Evolutionary conservation across 2,888 invertebrate genomes (phyloP).

Genomic region (Eupithecia abbreviata): DNA sequence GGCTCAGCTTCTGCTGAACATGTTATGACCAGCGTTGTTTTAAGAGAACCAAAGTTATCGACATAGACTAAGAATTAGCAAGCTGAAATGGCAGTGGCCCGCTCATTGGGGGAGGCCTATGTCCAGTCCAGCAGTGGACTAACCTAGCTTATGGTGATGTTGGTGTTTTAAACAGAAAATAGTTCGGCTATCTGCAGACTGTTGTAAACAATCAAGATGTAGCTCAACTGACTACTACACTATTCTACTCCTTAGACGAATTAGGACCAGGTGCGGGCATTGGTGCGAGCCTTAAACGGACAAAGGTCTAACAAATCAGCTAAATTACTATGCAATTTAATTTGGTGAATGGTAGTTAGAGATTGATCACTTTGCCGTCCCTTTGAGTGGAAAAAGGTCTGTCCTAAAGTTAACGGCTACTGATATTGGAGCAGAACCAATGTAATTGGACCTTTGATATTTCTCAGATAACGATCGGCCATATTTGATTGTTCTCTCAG

Average conservation of each 20-base stretch:
- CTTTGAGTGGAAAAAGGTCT: constrained; percentile 35
- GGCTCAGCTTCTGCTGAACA: no score
- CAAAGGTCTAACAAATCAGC: constrained; percentile 52
- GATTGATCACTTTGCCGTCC: constrained; percentile 46
- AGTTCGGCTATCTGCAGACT: no score
- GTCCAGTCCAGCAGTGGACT: no score
- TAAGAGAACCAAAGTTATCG: no score
- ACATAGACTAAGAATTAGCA: no score
- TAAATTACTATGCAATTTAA: constrained; percentile 50
- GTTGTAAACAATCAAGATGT: not conserved
- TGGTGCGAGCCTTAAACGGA: constrained; percentile 51
- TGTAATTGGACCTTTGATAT: not conserved
- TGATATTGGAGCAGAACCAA: not conserved
- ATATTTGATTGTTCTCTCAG: not conserved
- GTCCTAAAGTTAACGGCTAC: constrained; percentile 16
- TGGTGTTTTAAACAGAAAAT: no score
- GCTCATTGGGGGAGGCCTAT: no score
- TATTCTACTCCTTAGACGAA: not conserved
- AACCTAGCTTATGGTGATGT: no score
- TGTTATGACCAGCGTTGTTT: no score
- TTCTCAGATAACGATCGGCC: not conserved
- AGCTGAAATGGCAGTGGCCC: no score
- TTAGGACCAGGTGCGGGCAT: constrained; percentile 50
- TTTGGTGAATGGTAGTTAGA: constrained; percentile 52
- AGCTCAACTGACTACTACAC: not conserved